Percentiles rank a stretch among this genome's conserved stretches.
These are phyloP conservation scores for Pungitius pungitius DNA, from an alignment of 2,113 vertebrate genomes.

Conservation along the genomic window DNA sequence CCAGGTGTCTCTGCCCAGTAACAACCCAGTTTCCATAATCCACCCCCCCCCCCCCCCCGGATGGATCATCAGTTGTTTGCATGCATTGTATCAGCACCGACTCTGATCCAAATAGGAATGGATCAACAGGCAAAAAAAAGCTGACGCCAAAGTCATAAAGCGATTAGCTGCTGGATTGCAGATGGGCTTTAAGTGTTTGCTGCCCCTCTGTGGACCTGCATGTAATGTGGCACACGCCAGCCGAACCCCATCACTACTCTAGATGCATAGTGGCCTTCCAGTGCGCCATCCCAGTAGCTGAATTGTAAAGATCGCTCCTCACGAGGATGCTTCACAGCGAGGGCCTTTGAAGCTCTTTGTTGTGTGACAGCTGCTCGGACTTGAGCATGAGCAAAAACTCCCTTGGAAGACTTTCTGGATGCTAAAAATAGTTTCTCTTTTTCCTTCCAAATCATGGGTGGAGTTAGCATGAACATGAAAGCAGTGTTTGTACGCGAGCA, in stretches of 20 bases:
- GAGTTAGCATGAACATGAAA: not conserved
- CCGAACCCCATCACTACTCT: constrained; percentile 3
- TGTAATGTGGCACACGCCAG: constrained; percentile 14
- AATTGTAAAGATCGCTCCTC: constrained; percentile 2
- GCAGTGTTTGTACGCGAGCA: constrained; percentile 25
- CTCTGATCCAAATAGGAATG: constrained; percentile 21
- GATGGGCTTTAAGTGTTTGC: constrained; percentile 33
- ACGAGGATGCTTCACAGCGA: not conserved
- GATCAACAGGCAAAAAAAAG: not conserved
- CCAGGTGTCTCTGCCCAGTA: constrained; percentile 16
- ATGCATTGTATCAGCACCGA: not conserved
- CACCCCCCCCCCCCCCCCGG: not conserved
- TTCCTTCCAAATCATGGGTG: no score
- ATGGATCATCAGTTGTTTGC: constrained; percentile 25
- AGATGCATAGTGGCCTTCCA: no score
- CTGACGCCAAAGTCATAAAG: no score
- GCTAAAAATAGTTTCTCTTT: constrained; percentile 18
- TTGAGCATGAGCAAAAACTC: not conserved
- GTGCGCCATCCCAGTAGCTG: not conserved
- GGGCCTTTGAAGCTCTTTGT: not conserved
- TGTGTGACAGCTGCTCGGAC: not conserved
- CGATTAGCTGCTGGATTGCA: constrained; percentile 41
- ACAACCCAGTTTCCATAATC: constrained; percentile 38
- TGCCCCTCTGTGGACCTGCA: constrained; percentile 1
- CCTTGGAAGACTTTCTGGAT: not conserved